phyloP scores from a whole-genome alignment of 2,113 vertebrate species.

The Calyptomena viridis region DNA sequence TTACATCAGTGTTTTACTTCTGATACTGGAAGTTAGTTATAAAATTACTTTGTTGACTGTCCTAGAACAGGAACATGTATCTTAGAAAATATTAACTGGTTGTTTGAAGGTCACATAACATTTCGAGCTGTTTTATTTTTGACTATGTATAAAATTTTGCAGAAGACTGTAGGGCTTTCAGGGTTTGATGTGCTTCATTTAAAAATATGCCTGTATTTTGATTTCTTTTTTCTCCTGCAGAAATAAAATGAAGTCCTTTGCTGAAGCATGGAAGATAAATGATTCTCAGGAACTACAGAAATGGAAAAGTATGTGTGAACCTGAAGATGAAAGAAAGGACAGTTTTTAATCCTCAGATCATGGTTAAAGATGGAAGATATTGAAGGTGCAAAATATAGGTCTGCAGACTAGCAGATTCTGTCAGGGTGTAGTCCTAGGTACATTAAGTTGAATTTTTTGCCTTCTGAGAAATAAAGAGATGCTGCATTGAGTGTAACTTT shows the following conservation, averaged over 20 bases:
- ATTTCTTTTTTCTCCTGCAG: slow-evolving; percentile 23
- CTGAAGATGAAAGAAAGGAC: slow-evolving; percentile 33
- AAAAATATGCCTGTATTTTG: background rate
- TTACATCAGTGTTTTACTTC: background rate
- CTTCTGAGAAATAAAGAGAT: background rate
- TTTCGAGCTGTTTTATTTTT: background rate
- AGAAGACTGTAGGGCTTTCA: background rate
- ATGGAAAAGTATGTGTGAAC: slow-evolving; percentile 52
- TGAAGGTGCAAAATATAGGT: background rate
- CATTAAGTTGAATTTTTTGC: background rate
- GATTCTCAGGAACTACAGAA: slow-evolving; percentile 58
- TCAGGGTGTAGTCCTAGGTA: background rate
- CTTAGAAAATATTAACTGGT: background rate
- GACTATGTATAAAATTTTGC: background rate
- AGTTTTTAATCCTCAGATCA: slow-evolving; percentile 24
- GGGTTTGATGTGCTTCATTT: background rate
- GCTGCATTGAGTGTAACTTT: background rate
- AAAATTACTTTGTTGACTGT: background rate
- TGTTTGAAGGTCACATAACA: background rate
- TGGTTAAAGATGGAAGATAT: background rate
- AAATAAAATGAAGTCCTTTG: slow-evolving; percentile 69
- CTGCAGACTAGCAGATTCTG: background rate
- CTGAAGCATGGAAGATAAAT: slow-evolving; percentile 64
- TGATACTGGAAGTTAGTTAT: background rate
- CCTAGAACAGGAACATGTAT: background rate